These are phyloP conservation scores for Zeus faber DNA, from an alignment of 2,113 vertebrate species.

Conservation along the genomic window DNA sequence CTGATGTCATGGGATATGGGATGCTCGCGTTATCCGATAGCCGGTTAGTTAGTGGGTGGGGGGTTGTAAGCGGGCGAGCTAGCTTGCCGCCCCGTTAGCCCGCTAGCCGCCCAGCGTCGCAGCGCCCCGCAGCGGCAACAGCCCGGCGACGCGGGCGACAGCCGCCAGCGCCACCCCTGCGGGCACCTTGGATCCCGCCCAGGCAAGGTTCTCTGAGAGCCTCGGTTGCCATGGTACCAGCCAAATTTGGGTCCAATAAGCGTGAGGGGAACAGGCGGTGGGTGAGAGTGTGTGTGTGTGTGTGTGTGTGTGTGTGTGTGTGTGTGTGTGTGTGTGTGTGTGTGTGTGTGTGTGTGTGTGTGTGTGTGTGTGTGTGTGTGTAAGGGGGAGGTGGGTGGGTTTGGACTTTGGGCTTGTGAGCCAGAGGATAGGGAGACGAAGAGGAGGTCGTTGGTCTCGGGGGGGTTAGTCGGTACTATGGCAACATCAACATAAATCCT, in stretches of 20 bases:
- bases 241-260: slow-evolving; percentile 75
- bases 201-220: slow-evolving; percentile 73
- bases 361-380: slow-evolving; percentile 35
- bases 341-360: slow-evolving; percentile 37
- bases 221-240: slow-evolving; percentile 77
- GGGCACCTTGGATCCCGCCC: slow-evolving; percentile 73
- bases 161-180: slow-evolving; percentile 65
- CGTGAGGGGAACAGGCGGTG: slow-evolving; percentile 53
- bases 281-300: slow-evolving; percentile 24
- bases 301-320: slow-evolving; percentile 42
- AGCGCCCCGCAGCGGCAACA: slow-evolving; percentile 48
- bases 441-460: slow-evolving; percentile 32
- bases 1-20: too few relatives aligned
- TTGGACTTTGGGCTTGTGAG: too few relatives aligned
- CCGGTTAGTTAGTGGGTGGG: slow-evolving; percentile 42
- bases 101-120: slow-evolving; percentile 28
- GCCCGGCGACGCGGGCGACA: slow-evolving; percentile 48
- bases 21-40: slow-evolving; percentile 44
- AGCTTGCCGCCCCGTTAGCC: slow-evolving; percentile 43
- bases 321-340: slow-evolving; percentile 14
- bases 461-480: slow-evolving; percentile 26
- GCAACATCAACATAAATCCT: slow-evolving; percentile 33
- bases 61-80: slow-evolving; percentile 37
- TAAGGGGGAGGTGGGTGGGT: slow-evolving; percentile 33
- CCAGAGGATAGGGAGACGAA: too few relatives aligned